phyloP scores from a whole-genome alignment of 2,888 invertebrate species.

The Temnothorax ravouxi region DNA sequence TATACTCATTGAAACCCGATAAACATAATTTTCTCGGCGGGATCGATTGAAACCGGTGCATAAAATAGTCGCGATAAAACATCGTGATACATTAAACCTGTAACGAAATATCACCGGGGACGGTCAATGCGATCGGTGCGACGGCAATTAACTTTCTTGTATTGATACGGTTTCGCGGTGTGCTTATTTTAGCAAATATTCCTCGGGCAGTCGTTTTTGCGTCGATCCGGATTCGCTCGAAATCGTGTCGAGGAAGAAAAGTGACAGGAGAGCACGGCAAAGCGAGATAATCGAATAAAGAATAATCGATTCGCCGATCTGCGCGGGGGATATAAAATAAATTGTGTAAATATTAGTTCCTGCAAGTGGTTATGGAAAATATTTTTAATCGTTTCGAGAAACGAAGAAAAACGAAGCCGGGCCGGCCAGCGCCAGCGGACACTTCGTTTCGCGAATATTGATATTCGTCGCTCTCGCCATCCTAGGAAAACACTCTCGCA shows the following conservation, averaged over 20 bases:
- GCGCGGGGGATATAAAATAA: slow-evolving; percentile 37
- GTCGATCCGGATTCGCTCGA: slow-evolving; percentile 7
- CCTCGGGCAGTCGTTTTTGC: slow-evolving; percentile 34
- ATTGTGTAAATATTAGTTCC: slow-evolving; percentile 52
- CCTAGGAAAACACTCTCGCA: slow-evolving; percentile 25
- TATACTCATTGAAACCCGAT: slow-evolving; percentile 16
- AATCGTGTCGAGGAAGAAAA: neutral
- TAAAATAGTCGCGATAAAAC: slow-evolving; percentile 70
- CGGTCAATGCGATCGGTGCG: slow-evolving; percentile 56
- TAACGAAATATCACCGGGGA: slow-evolving; percentile 67
- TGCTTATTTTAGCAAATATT: slow-evolving; percentile 68
- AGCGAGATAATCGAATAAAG: slow-evolving; percentile 21
- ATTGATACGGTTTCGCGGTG: slow-evolving; percentile 60
- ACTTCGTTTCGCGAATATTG: slow-evolving; percentile 45
- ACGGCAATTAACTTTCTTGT: slow-evolving; percentile 70
- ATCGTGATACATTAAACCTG: slow-evolving; percentile 67
- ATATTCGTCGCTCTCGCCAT: slow-evolving; percentile 40
- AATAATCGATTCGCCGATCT: slow-evolving; percentile 48
- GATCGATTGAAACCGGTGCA: slow-evolving; percentile 17
- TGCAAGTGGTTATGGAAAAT: slow-evolving; percentile 49
- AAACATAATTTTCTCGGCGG: slow-evolving; percentile 45
- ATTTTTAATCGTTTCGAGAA: slow-evolving; percentile 47
- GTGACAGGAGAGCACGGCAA: neutral
- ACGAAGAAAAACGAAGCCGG: slow-evolving; percentile 34
- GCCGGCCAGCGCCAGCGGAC: slow-evolving; percentile 2